Base-by-base conservation (phyloP, 2,888 invertebrate genomes). In the Altica lythri region DNA sequence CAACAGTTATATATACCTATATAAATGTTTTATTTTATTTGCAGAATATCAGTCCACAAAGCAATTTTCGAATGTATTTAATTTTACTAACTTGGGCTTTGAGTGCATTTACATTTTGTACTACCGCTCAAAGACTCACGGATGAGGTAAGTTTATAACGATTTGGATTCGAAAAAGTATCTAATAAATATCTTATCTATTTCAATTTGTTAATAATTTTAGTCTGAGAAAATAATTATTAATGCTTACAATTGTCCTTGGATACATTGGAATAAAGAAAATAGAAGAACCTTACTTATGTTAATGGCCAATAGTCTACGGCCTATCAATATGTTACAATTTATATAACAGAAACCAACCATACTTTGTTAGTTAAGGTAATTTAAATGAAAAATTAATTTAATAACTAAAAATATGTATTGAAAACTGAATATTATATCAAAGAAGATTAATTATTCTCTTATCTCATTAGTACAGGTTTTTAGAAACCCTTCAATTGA, bases 191-290 rank as follows among this genome's bases (percentile, higher is more conserved):
- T 5, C 4, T 22, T 22, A 8, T 6, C 17, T 14, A 18, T 37
- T 18, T 17, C 17, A 37, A 1, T 37, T 18, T 37, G 2, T 37
- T 18, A 19, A 2, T 37, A 19, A 3, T 45, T 30, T 45, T 18
- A 45, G 45, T 45, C 45, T 8, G 45, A 45, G 22, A 19, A 45
- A 19, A 22, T 45, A n/a, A 19, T 14, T 3, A 1, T 45, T 19
- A 45, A 45, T 17, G 45, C 45, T 19, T 45, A 32, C 32, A 45
- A 45, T 12, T 45, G 45, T 13, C 45, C 45, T 3, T 45, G 45
- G 45, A 10, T 32, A 1, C 13, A 19, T 45, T 45, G 45, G 45
- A 45, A 45, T 32, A 34, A 12, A 10, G 22, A 27, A 17, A 45
- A 45, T 19, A 45, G 45, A 45, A 32, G 12, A 32, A 32, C 4